Evolutionary conservation across 2,113 vertebrate genomes (phyloP), one percentile per base, ranked within the genome.

Genomic region (Rattus rattus): DNA sequence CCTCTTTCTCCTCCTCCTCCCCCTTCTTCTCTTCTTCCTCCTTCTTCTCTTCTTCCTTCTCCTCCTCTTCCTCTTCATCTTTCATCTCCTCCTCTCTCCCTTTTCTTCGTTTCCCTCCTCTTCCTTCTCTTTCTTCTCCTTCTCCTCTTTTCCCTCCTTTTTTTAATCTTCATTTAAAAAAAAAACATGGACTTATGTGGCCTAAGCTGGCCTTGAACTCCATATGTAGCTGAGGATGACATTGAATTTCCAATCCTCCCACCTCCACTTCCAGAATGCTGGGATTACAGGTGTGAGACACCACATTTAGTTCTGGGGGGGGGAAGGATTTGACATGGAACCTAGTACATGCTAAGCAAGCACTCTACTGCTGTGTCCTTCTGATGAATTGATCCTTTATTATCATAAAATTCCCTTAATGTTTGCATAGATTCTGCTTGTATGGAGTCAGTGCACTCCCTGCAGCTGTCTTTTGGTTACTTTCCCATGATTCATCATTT

Each of bases 361-460:
- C 30, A 24, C 2, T 52, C 65, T n/a, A 52, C 11, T 47, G 5
- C 59, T 39, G 47, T 84, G 69, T 43, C 19, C 80, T 85, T 70
- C 33, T 90, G 43, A 92, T 65, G 39, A 61, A 67, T 86, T 85
- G 79, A 87, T 36, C 22, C 24, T 92, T 88, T 24, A 70, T 56
- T 61, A 76, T 87, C 69, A 90, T 28, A 94, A 96, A 95, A 81
- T 81, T 24, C 56, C 28, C 33, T 93, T 90, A 52, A 47, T 56
- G 88, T 91, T 88, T 84, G 3, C 81, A 69, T 52, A 36, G 72
- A 69, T 26, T 69, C 67, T 87, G 3, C 56, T 92, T 83, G 43
- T 81, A 39, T 65, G 8, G 49, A 81, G 33, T 89, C 17, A 83
- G 11, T 13, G 43, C 33, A 72, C 67, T 12, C 17, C 17, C 59